These are phyloP conservation scores for Euclidia mi DNA, from an alignment of 2,888 invertebrate species.

Conservation along the genomic window DNA sequence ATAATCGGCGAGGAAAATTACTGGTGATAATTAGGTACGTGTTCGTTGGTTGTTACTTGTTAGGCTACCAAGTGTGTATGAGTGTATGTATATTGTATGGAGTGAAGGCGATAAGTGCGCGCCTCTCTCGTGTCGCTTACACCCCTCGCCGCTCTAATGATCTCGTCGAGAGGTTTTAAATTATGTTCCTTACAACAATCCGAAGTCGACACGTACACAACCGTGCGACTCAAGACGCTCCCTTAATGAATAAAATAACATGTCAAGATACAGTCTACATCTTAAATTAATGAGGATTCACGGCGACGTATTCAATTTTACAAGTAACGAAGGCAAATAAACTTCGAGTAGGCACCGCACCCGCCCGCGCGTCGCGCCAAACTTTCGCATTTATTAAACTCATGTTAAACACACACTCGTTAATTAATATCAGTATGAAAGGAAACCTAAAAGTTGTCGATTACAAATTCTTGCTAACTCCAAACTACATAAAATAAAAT, in stretches of 20 bases:
- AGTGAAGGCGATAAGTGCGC: slow-evolving; percentile 47
- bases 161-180: slow-evolving; percentile 84
- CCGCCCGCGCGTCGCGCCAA: slow-evolving; percentile 50
- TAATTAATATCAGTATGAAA: slow-evolving; percentile 86
- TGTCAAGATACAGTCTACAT: slow-evolving; percentile 87
- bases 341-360: slow-evolving; percentile 70
- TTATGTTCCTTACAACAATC: slow-evolving; percentile 87
- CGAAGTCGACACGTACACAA: slow-evolving; percentile 80
- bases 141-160: slow-evolving; percentile 74
- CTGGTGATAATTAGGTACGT: neutral
- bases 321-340: slow-evolving; percentile 85
- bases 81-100: neutral
- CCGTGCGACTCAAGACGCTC: slow-evolving; percentile 75
- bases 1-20: neutral
- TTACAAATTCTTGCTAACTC: slow-evolving; percentile 76
- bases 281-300: slow-evolving; percentile 88
- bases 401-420: slow-evolving; percentile 76
- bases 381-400: slow-evolving; percentile 82
- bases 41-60: neutral
- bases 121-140: slow-evolving; percentile 57
- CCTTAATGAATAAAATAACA: slow-evolving; percentile 89
- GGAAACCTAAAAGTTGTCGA: slow-evolving; percentile 85
- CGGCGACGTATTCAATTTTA: slow-evolving; percentile 86
- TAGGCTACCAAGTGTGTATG: neutral
- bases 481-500: slow-evolving; percentile 73